Evolutionary conservation across 1,140 invertebrate genomes (phyloP), one percentile per base, ranked within the genome.

Genomic region (Polypedilum pembai): DNA sequence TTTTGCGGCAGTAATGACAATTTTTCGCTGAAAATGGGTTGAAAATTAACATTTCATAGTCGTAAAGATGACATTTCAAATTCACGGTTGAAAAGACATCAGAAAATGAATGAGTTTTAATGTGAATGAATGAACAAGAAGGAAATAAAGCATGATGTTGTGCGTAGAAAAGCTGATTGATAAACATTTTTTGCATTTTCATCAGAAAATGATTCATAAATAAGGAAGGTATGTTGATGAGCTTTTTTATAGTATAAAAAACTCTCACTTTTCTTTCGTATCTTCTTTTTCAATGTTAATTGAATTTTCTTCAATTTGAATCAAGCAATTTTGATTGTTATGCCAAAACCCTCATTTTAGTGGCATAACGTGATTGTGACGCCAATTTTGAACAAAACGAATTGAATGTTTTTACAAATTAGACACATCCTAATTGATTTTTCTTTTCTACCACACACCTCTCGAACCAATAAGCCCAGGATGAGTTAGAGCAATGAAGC

Each of bases 351-450:
- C 12, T 56, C 45, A 56, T 56, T 56, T 56, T 15, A 56, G 45
- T 56, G 45, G 8, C n/a, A 56, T 12, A 56, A 56, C 45, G 45
- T 56, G 45, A 56, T 56, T 56, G 45, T 56, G 45, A 56, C 45
- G 12, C 45, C 45, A 56, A 56, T 56, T 56, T 56, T 12, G 15
- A 56, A 12, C 45, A 12, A 56, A 56, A 56, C n/a, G 12, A 56
- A 56, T 56, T 56, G 12, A 56, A 56, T 56, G 45, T 56, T 56
- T 56, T 56, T n/a, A 56, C 45, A 56, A 56, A 56, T 56, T 56
- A 56, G 45, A 56, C 45, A 56, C 45, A 56, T 56, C 45, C 45
- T 56, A 56, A 56, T 56, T 56, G 45, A 56, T 56, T 56, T 56
- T 56, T 56, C 12, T 15, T 56, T 56, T 56, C 45, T 12, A 12